phyloP scores from a whole-genome alignment of 2,888 invertebrate species.

The Pseudococcus longispinus region DNA sequence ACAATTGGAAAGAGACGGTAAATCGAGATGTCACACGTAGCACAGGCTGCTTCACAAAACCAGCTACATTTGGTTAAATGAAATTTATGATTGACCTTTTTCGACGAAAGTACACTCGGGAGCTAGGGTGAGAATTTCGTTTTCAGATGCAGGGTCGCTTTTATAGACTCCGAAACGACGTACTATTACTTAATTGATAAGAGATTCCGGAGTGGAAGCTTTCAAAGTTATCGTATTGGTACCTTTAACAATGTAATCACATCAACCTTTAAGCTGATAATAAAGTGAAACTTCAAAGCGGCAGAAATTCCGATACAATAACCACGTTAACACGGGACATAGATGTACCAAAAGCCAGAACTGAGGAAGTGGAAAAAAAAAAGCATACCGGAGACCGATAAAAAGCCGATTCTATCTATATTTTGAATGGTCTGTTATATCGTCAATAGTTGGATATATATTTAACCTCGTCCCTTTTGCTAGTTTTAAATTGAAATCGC shows the following conservation, averaged over 20 bases:
- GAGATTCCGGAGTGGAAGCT: constrained; percentile 3
- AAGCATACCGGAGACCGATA: constrained; percentile 14
- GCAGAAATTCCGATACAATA: constrained; percentile 17
- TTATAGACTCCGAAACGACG: not conserved
- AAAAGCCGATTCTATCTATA: constrained; percentile 50
- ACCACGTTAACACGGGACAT: not conserved
- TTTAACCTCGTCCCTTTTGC: constrained; percentile 7
- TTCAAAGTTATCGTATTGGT: not conserved
- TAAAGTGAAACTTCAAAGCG: constrained; percentile 35
- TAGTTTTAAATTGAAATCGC: constrained; percentile 54
- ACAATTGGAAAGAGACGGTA: constrained; percentile 20
- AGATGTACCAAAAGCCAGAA: not conserved
- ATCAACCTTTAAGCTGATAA: constrained; percentile 16
- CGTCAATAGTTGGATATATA: constrained; percentile 46
- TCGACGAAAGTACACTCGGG: not conserved
- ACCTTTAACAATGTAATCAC: constrained; percentile 33
- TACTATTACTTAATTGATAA: constrained; percentile 36
- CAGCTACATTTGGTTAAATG: constrained; percentile 6
- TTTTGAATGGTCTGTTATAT: constrained; percentile 23
- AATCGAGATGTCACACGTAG: constrained; percentile 32
- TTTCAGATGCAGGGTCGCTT: not conserved
- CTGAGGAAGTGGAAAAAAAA: not conserved
- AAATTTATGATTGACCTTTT: constrained; percentile 44
- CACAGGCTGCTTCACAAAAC: not conserved
- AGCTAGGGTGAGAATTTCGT: not conserved